Evolutionary conservation across 2,797 vertebrate species (phyloP).

Genomic region (Spatula clypeata): DNA sequence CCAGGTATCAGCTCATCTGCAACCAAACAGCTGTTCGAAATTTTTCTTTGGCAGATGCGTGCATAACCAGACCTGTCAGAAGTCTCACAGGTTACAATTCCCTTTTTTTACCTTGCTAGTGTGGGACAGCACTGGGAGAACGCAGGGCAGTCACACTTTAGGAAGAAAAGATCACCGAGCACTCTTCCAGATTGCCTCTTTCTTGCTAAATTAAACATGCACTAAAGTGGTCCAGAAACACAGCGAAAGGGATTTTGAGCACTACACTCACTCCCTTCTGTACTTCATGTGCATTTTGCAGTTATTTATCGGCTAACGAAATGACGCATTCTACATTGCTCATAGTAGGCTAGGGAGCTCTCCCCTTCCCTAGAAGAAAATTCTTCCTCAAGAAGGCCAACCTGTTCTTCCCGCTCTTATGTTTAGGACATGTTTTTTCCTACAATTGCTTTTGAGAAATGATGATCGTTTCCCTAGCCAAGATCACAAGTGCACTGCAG

Average conservation of each 20-base stretch:
- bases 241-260: background rate
- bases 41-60: background rate
- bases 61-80: background rate
- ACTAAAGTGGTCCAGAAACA: background rate
- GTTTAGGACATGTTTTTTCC: background rate
- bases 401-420: background rate
- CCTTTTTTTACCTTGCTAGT: background rate
- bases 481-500: background rate
- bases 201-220: background rate
- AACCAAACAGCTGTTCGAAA: background rate
- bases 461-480: background rate
- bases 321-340: background rate
- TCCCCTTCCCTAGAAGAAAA: background rate
- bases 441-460: background rate
- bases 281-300: fast-evolving
- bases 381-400: background rate
- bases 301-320: background rate
- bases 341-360: background rate
- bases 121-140: background rate
- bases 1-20: background rate
- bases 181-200: background rate
- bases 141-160: background rate
- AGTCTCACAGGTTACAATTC: background rate
- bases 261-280: background rate
- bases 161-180: background rate